Evolutionary conservation across 2,113 vertebrate species (phyloP).

Genomic region (Pycnonotus jocosus): DNA sequence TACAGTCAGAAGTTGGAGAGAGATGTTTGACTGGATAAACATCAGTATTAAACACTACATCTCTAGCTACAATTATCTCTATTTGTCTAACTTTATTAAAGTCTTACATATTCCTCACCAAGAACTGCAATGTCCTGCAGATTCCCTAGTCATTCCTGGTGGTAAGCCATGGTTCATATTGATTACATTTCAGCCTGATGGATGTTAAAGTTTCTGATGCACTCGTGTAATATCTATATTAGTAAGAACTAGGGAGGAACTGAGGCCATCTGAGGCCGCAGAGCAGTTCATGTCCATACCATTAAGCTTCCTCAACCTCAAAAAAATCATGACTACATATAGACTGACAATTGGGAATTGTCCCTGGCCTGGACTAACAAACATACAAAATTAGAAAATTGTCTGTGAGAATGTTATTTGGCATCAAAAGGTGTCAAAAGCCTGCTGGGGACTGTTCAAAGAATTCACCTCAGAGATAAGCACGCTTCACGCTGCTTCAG

Average conservation of each 20-base stretch:
- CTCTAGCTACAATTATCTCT: not conserved
- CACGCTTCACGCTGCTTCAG: not conserved
- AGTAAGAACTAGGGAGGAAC: not conserved
- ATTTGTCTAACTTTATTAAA: not conserved
- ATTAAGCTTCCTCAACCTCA: not conserved
- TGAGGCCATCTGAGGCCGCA: not conserved
- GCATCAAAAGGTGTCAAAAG: not conserved
- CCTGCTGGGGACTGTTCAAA: not conserved
- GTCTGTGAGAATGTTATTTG: not conserved
- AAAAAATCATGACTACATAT: not conserved
- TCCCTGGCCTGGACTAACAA: not conserved
- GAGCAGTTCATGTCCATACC: not conserved
- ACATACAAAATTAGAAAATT: not conserved
- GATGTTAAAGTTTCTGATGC: not conserved
- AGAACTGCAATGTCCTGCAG: not conserved
- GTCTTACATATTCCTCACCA: not conserved
- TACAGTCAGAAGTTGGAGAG: not conserved
- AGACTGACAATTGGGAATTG: not conserved
- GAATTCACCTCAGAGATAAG: not conserved
- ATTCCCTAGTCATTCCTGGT: not conserved
- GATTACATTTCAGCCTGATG: not conserved
- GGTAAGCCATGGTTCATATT: not conserved
- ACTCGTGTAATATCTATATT: not conserved
- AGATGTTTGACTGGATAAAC: not conserved
- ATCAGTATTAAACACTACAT: not conserved